phyloP scores from a whole-genome alignment of 2,797 vertebrate species.

The Holocentrus rufus region DNA sequence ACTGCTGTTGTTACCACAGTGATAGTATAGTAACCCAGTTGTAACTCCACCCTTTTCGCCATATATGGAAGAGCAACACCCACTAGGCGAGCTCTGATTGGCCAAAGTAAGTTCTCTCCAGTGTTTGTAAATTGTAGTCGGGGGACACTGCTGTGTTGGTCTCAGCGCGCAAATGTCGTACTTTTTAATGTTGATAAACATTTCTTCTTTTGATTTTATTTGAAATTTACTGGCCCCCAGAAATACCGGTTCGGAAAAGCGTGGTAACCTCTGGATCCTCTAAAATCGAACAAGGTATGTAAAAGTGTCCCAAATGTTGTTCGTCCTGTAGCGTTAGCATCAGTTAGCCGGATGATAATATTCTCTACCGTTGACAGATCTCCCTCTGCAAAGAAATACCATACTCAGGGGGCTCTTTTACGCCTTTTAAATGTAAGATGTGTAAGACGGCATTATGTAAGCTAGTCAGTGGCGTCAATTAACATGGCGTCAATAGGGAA shows the following conservation, averaged over 20 bases:
- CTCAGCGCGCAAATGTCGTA: conserved; percentile 84
- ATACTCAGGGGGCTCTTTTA: background rate
- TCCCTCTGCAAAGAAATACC: background rate
- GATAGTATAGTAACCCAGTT: conserved; percentile 76
- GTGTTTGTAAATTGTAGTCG: conserved; percentile 81
- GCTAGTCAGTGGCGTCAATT: conserved; percentile 15
- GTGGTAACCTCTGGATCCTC: conserved; percentile 50
- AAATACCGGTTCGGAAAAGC: conserved; percentile 17
- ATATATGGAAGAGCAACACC: conserved; percentile 69
- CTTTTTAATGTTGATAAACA: conserved; percentile 69
- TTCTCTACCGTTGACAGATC: conserved; percentile 17
- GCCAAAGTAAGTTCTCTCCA: conserved; percentile 59
- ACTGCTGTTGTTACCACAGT: conserved; percentile 74
- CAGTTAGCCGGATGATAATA: conserved; percentile 71
- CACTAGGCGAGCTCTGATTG: conserved; percentile 74
- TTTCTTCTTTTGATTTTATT: conserved; percentile 66
- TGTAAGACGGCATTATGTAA: background rate
- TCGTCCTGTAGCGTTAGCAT: conserved; percentile 48
- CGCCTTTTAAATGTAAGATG: background rate
- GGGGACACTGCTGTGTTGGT: conserved; percentile 61
- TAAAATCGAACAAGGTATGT: conserved; percentile 58
- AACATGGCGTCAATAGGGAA: conserved; percentile 64
- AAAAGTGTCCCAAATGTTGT: background rate
- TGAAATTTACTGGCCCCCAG: conserved; percentile 57
- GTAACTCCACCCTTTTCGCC: conserved; percentile 73